These are phyloP conservation scores for Gavialis gangeticus DNA, from an alignment of 2,113 vertebrate genomes.

Conservation along the genomic window DNA sequence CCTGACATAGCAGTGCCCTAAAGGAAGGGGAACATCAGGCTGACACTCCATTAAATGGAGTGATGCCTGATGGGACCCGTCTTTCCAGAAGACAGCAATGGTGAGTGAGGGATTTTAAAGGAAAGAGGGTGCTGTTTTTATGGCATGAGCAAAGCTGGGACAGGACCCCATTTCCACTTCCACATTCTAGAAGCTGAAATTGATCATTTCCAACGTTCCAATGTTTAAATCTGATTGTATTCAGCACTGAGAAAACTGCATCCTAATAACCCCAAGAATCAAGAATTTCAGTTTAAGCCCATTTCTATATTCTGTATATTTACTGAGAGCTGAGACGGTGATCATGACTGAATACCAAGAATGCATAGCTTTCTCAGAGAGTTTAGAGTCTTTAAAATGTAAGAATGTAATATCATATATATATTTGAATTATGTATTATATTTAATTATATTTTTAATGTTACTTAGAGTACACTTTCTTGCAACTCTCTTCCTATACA, in stretches of 20 bases:
- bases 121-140: not conserved
- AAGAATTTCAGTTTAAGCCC: not conserved
- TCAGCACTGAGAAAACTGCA: not conserved
- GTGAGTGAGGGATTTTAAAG: not conserved
- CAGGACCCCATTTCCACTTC: not conserved
- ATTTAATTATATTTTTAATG: no score
- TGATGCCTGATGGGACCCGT: no score
- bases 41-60: no score
- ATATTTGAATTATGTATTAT: no score
- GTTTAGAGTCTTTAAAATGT: not conserved
- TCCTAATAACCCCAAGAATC: rapidly evolving
- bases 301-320: not conserved
- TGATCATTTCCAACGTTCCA: not conserved
- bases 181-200: not conserved
- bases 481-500: not conserved
- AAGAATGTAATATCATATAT: not conserved
- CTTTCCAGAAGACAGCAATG: no score
- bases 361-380: not conserved
- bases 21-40: no score
- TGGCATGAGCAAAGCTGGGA: not conserved
- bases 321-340: not conserved
- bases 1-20: no score
- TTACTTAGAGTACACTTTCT: not conserved
- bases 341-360: not conserved
- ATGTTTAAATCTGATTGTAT: not conserved